Evolutionary conservation across 2,797 vertebrate species (phyloP), one percentile per base, ranked within the genome.

Genomic region (Scleropages formosus): DNA sequence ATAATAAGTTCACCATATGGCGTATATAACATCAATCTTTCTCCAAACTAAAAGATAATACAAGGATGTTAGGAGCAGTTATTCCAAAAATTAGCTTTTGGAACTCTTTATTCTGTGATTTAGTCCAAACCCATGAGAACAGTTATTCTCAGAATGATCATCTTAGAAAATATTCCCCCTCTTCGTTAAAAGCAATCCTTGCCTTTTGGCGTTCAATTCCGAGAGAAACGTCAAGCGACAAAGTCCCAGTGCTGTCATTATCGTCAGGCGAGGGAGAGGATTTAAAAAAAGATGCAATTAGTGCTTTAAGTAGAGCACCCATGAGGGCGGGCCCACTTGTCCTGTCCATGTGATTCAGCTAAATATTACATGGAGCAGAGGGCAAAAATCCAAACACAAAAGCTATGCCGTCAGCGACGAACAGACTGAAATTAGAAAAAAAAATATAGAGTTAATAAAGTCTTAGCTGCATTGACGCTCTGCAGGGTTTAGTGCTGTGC

Each of bases 171-270:
- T 53, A 13, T 13, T 61, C 10, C 24, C n/a, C 26, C 62, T 18
- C 18, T 11, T n/a, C 27, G 49, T 76, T 46, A 61, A 63, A 76
- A 63, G 59, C 8, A 27, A 51, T n/a, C 20, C 53, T 31, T 20
- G 51, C 62, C 31, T 77, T 22, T 26, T 20, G 49, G 44, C 12
- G 10, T 58, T 53, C 15, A 8, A 39, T 51, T 58, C 51, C 13
- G 49, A 64, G 65, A 67, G 13, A 15, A 51, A 4, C 60, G 75
- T 68, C 27, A 3, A 58, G 60, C 69, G 46, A 77, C 63, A 68
- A 49, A 66, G 76, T 82, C 77, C 78, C 79, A 22, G 44, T 65
- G 77, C 78, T 47, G 78, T 81, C 78, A 79, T 82, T 80, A 84
- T 66, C 11, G 66, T 53, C 53, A 24, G 18, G 18, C 72, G 6